Evolutionary conservation across 2,888 invertebrate species (phyloP).

Genomic region (Tetheella fluctuosa): DNA sequence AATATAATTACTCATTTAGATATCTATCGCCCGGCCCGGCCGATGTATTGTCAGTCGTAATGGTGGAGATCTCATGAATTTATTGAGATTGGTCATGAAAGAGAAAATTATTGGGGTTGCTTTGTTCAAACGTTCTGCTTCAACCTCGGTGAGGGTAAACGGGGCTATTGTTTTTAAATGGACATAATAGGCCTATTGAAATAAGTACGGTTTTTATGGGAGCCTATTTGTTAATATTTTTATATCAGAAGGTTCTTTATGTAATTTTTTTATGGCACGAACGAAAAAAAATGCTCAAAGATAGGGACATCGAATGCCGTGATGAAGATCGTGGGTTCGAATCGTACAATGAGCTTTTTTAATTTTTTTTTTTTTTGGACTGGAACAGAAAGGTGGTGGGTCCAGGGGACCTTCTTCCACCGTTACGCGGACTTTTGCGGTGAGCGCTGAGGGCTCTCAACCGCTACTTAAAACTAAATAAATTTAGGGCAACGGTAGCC

Average conservation of each 20-base stretch:
- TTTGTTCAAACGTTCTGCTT: slow-evolving; percentile 6
- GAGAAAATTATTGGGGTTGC: slow-evolving; percentile 11
- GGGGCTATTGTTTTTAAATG: slow-evolving; percentile 9
- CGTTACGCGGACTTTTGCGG: no score
- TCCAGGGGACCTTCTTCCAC: no score
- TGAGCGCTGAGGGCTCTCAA: no score
- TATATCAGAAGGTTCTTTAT: neutral
- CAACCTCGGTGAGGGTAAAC: slow-evolving; percentile 6
- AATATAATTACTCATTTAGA: neutral
- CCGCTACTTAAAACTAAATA: no score
- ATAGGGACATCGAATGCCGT: no score
- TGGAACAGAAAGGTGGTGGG: no score
- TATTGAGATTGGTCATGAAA: slow-evolving; percentile 16
- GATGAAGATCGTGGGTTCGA: no score
- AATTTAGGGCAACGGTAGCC: no score
- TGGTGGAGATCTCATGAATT: slow-evolving; percentile 14
- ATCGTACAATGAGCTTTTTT: no score
- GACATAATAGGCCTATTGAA: slow-evolving; percentile 10
- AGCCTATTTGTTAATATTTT: neutral
- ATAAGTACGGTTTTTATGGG: slow-evolving; percentile 8
- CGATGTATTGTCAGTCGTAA: slow-evolving; percentile 15
- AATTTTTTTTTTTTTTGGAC: no score
- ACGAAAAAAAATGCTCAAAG: neutral
- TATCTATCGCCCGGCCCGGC: neutral
- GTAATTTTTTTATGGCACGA: neutral